Evolutionary conservation across 2,113 vertebrate species (phyloP), one percentile per base, ranked within the genome.

Genomic region (Archocentrus centrarchus): DNA sequence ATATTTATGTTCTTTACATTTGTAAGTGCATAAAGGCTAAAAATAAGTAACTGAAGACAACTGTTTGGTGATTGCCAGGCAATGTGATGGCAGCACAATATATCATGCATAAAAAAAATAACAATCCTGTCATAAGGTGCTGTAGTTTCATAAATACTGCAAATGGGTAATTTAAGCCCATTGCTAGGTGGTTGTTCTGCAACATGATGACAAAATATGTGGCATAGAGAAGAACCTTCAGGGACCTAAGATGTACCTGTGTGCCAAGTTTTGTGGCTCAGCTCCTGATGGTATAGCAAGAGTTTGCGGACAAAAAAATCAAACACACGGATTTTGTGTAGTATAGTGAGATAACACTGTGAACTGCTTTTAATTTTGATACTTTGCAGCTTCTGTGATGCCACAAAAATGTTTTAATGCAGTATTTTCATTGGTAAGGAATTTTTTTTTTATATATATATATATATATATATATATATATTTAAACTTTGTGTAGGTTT

Each of bases 261-360:
- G 24, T 50, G 41, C 18, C 41, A 70, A n/a, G 15, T 7, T 30
- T 70, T 30, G 15, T 24, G 27, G 64, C 41, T 68, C 41, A 68
- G 27, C 0, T 47, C 22, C 47, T 68, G 41, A 11, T 50, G 64
- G 17, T 50, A 18, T 50, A 30, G 64, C 8, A 47, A 6, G n/a
- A 68, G 41, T 30, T 68, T 47, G 17, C 47, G 11, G 47, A 70
- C 37, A 64, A 64, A 41, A 41, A 14, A 64, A 22, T 17, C 6
- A 0, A 15, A 70, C 0, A 50, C 47, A 10, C 64, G 18, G 7
- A 27, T 68, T 47, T 68, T 5, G 39, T 27, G 39, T 27, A 68
- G 27, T 0, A 0, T 47, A 50, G 41, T 50, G 24, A 24, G 24
- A 18, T 47, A 68, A 27, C n/a, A 44, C n/a, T 47, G 44, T 44